Evolutionary conservation across 92 coral and sea anemone genomes (phyloP), one percentile per base, ranked within the genome.

Genomic region (Virgularia gustaviana): DNA sequence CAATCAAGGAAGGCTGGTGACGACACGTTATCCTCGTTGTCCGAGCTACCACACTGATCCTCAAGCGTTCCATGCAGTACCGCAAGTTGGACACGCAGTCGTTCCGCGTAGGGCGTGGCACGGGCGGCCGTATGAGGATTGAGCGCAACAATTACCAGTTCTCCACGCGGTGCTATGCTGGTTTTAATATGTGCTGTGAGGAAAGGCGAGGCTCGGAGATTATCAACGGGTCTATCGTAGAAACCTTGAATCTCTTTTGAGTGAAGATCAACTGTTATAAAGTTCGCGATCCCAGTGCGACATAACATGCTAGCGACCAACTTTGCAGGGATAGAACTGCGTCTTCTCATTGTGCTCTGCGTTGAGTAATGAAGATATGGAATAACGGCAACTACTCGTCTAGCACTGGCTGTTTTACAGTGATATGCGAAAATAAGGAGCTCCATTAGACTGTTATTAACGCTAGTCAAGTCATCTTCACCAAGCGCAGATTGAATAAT

Each of bases 221-320:
- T 66, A 42, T 66, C 73, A 6, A 66, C 73, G 25, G 73, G 73
- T 23, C 38, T 42, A 29, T 66, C 52, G 23, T 66, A 66, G 33
- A 66, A 66, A 16, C 73, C 73, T 38, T 66, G 73, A 8, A 66
- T 66, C 31, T 66, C 73, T 27, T 66, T 66, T 0, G 73, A 66
- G 22, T 66, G 73, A 4, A 66, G 33, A 45, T 66, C 73, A 8
- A 66, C 58, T 0, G 73, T 66, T 18, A 66, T 66, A 34, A 66
- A 43, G 34, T 47, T 66, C 0, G 39, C 41, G 8, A 66, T 66
- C 8, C 73, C 73, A 43, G 73, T 66, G 25, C 58, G 58, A 20
- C 58, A 52, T 9, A 52, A 33, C 58, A 52, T 52, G 58, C 58
- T 52, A 10, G 58, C 58, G 3, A 52, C 58, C 2, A 52, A 33